phyloP scores from a whole-genome alignment of 1,140 invertebrate genomes.

The Drosophila truncata region DNA sequence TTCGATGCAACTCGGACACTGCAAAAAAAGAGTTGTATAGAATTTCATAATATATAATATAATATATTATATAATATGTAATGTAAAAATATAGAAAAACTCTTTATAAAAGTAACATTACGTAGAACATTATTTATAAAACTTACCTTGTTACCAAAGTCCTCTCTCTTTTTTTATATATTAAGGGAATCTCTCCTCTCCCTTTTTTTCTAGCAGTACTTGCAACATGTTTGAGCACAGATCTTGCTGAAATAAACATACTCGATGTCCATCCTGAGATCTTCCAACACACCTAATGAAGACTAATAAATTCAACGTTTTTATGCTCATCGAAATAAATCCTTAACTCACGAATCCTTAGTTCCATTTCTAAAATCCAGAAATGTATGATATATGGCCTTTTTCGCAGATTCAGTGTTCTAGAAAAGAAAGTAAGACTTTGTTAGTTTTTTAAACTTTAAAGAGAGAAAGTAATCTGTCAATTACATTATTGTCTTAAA shows the following conservation, averaged over 20 bases:
- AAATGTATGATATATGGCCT: neutral
- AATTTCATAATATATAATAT: rapidly evolving
- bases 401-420: neutral
- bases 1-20: neutral
- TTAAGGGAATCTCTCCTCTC: neutral
- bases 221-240: constrained; percentile 2
- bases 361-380: neutral
- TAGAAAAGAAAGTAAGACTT: neutral
- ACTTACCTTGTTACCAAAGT: neutral
- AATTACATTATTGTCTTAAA: neutral
- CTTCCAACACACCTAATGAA: too few relatives aligned
- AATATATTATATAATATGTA: too few relatives aligned
- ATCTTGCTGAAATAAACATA: too few relatives aligned
- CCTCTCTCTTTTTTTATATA: neutral
- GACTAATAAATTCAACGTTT: constrained; percentile 10
- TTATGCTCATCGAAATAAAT: neutral
- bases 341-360: neutral
- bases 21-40: neutral
- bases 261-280: too few relatives aligned
- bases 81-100: neutral
- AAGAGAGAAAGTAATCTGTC: constrained; percentile 3
- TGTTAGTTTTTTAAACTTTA: neutral
- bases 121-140: neutral
- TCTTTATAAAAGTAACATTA: neutral
- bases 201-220: neutral